Evolutionary conservation across 2,113 vertebrate genomes (phyloP).

Genomic region (Oceanites oceanicus): DNA sequence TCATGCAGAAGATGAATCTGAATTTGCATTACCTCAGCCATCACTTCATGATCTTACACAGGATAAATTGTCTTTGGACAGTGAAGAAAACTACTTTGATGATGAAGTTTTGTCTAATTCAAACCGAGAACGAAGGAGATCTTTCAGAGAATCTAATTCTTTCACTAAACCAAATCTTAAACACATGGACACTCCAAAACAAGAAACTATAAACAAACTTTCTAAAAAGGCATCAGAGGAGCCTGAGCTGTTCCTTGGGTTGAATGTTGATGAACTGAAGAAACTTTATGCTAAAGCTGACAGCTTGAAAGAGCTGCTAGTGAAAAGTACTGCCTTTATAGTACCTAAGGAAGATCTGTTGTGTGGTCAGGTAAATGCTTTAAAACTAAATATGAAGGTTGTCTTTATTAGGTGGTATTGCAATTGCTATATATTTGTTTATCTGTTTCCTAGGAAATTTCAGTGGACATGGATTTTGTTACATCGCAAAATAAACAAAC

Average conservation of each 20-base stretch:
- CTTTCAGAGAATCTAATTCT: conserved; percentile 86
- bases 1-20: conserved; percentile 69
- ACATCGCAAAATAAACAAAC: conserved; percentile 62
- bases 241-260: conserved; percentile 83
- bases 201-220: conserved; percentile 74
- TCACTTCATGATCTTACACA: conserved; percentile 96
- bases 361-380: conserved; percentile 74
- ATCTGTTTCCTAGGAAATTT: conserved; percentile 76
- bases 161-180: conserved; percentile 95
- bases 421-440: background rate
- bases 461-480: conserved; percentile 79
- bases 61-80: conserved; percentile 90
- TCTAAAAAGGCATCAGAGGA: conserved; percentile 59
- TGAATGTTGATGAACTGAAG: conserved; percentile 86
- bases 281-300: conserved; percentile 78
- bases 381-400: background rate
- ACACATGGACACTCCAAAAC: conserved; percentile 75
- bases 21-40: conserved; percentile 87
- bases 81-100: conserved; percentile 84
- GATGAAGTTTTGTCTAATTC: conserved; percentile 78
- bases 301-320: conserved; percentile 82
- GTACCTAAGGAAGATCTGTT: conserved; percentile 54
- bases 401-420: background rate
- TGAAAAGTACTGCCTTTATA: conserved; percentile 65
- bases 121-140: conserved; percentile 80